phyloP scores from a whole-genome alignment of 2,888 invertebrate species.

The Actias luna region DNA sequence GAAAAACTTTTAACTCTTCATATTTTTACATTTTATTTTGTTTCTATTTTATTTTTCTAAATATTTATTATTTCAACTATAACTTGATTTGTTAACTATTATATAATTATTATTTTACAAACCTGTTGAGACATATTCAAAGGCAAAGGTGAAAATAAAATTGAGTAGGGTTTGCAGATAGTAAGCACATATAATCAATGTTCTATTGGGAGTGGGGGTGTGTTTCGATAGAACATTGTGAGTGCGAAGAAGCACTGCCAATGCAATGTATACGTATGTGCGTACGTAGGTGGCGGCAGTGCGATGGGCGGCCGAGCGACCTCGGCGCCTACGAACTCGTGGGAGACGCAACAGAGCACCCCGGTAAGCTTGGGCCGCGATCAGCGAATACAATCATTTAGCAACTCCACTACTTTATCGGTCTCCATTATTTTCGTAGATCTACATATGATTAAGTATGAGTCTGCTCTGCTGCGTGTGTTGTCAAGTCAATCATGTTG shows the following conservation, averaged over 20 bases:
- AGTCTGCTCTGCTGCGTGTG: constrained; percentile 80
- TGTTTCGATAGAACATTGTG: constrained; percentile 30
- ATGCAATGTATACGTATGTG: constrained; percentile 59
- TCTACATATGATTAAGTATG: constrained; percentile 69
- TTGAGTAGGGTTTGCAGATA: neutral
- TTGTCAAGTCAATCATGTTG: constrained; percentile 72
- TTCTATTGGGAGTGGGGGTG: constrained; percentile 9
- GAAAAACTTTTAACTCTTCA: too few species aligned
- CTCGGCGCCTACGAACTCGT: constrained; percentile 64
- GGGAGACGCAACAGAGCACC: constrained; percentile 71
- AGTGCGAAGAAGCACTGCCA: constrained; percentile 42
- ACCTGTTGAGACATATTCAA: neutral
- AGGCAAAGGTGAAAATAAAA: neutral
- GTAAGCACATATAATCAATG: neutral
- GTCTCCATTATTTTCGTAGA: constrained; percentile 77
- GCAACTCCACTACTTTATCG: constrained; percentile 69
- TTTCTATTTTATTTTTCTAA: neutral
- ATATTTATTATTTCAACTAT: neutral
- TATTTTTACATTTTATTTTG: too few species aligned
- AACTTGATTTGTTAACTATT: neutral
- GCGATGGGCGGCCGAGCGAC: constrained; percentile 67
- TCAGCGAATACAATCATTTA: constrained; percentile 62
- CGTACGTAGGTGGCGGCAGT: constrained; percentile 78
- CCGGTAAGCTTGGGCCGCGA: constrained; percentile 75
- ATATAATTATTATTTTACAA: neutral